Base-by-base conservation (phyloP, 2,888 invertebrate genomes). In the Dromius quadrimaculatus region DNA sequence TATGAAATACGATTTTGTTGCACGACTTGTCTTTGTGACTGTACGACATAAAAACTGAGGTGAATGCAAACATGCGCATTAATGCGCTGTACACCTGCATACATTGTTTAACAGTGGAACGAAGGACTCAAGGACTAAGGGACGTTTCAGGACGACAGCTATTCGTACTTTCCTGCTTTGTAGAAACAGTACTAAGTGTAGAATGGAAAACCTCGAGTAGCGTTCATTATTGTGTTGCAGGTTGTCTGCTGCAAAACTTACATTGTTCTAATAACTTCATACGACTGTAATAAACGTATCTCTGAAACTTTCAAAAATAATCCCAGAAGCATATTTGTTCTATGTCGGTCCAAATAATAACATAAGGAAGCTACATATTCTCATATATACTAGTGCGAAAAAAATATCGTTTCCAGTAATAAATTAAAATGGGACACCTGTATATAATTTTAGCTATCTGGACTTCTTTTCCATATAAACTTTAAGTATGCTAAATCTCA, bases 191-290 rank as follows among this genome's bases (percentile, higher is more conserved):
- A 17, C 11, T 41, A 17, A 41, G 41, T 41, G 41, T 13, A 41
- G 15, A 41, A 41, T 41, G 41, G 41, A 41, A 41, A 41, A 41
- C 41, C 41, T 41, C 41, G 41, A 41, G 41, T 41, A 41, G 1
- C 15, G 15, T 41, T 41, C 41, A 41, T 41, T 41, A 41, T 41
- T 41, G 41, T 41, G 4, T 15, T 15, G 41, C 41, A 38, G 38
- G 38, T 38, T 38, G 13, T 38, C 2, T 5, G 38, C 6, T 41
- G 15, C 41, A 41, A 41, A 41, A 11, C 41, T 15, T 15, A 6
- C 41, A 15, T 41, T 41, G 41, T 41, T 41, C 15, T 41, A 41
- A 41, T 41, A 41, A 41, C 15, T 15, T 41, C 41, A 41, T 11
- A 41, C 4, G 13, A 17, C 41, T 11, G 2, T 41, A 15, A 41